Conservation (phyloP, 1,140 invertebrate species). For the Plectrocnemia conspersa region DNA sequence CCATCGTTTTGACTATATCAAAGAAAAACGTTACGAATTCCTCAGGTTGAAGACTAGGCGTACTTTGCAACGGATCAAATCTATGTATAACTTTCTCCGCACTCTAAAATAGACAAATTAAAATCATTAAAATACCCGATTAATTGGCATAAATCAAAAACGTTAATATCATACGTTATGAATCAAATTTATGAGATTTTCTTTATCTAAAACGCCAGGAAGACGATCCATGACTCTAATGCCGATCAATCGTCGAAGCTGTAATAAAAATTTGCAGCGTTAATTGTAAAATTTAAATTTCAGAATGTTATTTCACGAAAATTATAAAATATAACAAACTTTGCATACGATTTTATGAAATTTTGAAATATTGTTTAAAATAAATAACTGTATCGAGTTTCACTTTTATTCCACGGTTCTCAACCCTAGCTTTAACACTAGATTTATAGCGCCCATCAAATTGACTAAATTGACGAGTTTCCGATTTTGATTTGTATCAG, state of each 20-base stretch:
- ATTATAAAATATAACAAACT: background rate
- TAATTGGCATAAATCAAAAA: background rate
- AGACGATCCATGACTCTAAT: constrained; percentile 18
- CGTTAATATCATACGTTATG: constrained; percentile 40
- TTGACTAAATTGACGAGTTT: too few relatives aligned
- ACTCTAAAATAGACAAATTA: constrained; percentile 36
- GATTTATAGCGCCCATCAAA: too few relatives aligned
- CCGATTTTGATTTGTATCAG: too few relatives aligned
- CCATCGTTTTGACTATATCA: constrained; percentile 45
- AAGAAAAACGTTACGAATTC: constrained; percentile 49
- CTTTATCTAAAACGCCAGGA: constrained; percentile 42
- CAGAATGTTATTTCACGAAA: background rate
- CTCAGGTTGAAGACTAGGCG: constrained; percentile 43
- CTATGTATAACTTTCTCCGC: constrained; percentile 44
- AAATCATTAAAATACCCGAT: constrained; percentile 1
- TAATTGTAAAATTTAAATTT: background rate
- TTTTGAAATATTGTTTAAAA: too few relatives aligned
- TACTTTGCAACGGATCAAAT: constrained; percentile 39
- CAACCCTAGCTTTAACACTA: too few relatives aligned
- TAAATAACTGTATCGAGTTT: too few relatives aligned
- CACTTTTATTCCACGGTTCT: too few relatives aligned
- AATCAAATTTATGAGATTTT: constrained; percentile 48
- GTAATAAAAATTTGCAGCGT: constrained; percentile 7
- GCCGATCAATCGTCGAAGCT: constrained; percentile 24
- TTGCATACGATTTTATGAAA: too few relatives aligned